Evolutionary conservation across 1,140 invertebrate species (phyloP), one percentile per base, ranked within the genome.

Genomic region (Ceratoteleas bidentatus): DNA sequence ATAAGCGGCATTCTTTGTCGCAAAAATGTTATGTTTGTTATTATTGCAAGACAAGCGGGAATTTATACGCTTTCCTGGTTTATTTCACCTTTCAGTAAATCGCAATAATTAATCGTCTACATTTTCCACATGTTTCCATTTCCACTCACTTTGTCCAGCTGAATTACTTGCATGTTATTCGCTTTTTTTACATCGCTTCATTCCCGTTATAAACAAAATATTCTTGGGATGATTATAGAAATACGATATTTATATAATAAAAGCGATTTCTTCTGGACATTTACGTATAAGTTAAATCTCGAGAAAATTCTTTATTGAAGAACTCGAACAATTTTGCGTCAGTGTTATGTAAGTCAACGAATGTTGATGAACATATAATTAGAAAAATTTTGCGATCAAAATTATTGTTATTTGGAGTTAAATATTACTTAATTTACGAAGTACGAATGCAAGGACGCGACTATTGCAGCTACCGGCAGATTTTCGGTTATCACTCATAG

Each of bases 251-350:
- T 66, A 68, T 73, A 73, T 76, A 61, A 64, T 16, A 66, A 68
- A 38, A 72, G 54, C 33, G 49, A 73, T 64, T 58, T 57, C 74
- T 6, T 13, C 40, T 56, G 47, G 73, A 61, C 64, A 45, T 68
- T 16, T 62, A 76, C 68, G 43, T 62, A 66, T 54, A 16, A 49
- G 16, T 36, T 33, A 7, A 62, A 9, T 10, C 50, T 57, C 64
- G 57, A 83, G 62, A 83, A 78, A 62, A 77, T 78, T 78, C 74
- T 65, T 76, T 53, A 50, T 50, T 53, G 14, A 32, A 69, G 60
- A 79, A 72, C 79, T 54, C 47, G 14, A 79, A 76, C 70, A 61
- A 82, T 82, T 82, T 69, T 75, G 60, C 81, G 70, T 68, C 73
- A n/a, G 6, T 9, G 34, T 83, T 83, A 79, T 50, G 64, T 72